A percentile compares a stretch with the other conserved stretches of the same genome.
These are phyloP conservation scores for Oreonectes daqikongensis DNA, from an alignment of 2,797 vertebrate species.

Conservation along the genomic window DNA sequence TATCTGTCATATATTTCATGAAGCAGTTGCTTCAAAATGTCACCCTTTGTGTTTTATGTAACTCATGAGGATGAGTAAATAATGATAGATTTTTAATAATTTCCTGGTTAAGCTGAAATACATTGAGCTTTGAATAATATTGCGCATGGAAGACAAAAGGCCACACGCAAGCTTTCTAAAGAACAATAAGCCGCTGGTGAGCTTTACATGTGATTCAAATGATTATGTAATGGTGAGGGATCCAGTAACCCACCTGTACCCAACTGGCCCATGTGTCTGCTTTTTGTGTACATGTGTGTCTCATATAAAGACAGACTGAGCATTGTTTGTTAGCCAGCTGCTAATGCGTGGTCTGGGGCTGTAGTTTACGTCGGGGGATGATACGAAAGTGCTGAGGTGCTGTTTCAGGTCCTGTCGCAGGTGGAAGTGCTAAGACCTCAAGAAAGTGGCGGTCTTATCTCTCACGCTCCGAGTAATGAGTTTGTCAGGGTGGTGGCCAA, in stretches of 20 bases:
- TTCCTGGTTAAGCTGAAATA: not conserved
- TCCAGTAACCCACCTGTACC: slow-evolving; percentile 39
- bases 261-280: slow-evolving; percentile 29
- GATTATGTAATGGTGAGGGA: slow-evolving; percentile 48
- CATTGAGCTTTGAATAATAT: no score
- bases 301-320: slow-evolving; percentile 4
- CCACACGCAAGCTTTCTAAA: slow-evolving; percentile 3
- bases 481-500: not conserved
- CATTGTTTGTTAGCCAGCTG: slow-evolving; percentile 17
- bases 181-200: slow-evolving; percentile 31
- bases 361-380: slow-evolving; percentile 18
- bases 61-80: not conserved
- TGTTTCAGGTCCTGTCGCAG: slow-evolving; percentile 18
- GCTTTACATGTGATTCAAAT: slow-evolving; percentile 31
- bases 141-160: slow-evolving; percentile 13
- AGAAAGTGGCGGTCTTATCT: slow-evolving; percentile 18
- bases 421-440: slow-evolving; percentile 41
- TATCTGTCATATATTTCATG: not conserved
- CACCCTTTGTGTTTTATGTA: not conserved
- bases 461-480: not conserved
- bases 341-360: slow-evolving; percentile 34
- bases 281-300: slow-evolving; percentile 4
- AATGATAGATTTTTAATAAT: not conserved
- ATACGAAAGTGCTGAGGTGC: slow-evolving; percentile 49
- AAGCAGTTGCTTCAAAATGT: not conserved